A percentile compares a stretch with the other conserved stretches of the same genome.
These are phyloP conservation scores for Rhinella marina DNA, from an alignment of 2,797 vertebrate genomes.

Conservation along the genomic window DNA sequence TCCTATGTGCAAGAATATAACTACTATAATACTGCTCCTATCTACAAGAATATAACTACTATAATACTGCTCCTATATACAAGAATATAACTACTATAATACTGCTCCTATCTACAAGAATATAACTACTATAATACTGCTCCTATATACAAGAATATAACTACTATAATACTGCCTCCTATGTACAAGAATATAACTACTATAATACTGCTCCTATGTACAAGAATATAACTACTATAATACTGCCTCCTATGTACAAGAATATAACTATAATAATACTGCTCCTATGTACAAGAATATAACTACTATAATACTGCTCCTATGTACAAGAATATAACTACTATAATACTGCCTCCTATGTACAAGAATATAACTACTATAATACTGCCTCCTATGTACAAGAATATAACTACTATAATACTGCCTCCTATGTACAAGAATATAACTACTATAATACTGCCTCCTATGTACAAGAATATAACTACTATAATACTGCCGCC, in stretches of 20 bases:
- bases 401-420: slow-evolving; percentile 10
- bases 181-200: slow-evolving; percentile 8
- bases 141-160: slow-evolving; percentile 7
- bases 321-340: not conserved
- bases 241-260: slow-evolving; percentile 4
- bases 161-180: slow-evolving; percentile 7
- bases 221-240: slow-evolving; percentile 17
- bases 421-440: not conserved
- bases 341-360: not conserved
- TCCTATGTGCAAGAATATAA: not conserved
- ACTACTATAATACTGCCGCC: slow-evolving; percentile 5
- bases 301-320: not conserved
- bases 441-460: slow-evolving; percentile 10
- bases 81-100: slow-evolving; percentile 11
- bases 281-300: not conserved
- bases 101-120: not conserved
- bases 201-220: not conserved
- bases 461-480: not conserved
- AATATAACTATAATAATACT: slow-evolving; percentile 14
- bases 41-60: slow-evolving; percentile 6
- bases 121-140: slow-evolving; percentile 3
- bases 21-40: slow-evolving; percentile 4
- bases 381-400: not conserved
- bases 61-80: not conserved
- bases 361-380: slow-evolving; percentile 5